Percentiles rank a stretch among this genome's conserved stretches.
Conservation (phyloP, 2,113 vertebrate genomes). For the Trematocara marginatum region DNA sequence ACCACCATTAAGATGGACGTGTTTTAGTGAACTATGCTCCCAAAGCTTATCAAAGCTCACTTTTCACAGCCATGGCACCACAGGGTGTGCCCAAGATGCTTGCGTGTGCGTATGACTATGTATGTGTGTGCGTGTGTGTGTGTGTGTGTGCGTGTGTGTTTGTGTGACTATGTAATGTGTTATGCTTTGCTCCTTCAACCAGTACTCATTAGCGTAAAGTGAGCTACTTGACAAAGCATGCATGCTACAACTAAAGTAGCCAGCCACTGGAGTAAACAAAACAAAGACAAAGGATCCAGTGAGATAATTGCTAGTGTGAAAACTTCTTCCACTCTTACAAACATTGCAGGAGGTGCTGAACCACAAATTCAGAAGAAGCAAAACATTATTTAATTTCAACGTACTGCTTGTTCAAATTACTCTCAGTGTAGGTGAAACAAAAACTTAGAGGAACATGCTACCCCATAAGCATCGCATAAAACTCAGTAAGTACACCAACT, state of each 20-base stretch:
- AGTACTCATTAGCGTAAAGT: conserved; percentile 45
- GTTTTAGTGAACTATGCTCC: conserved; percentile 39
- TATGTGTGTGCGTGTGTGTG: background rate
- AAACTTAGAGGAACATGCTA: background rate
- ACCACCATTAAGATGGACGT: conserved; percentile 63
- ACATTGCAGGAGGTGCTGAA: conserved; percentile 3
- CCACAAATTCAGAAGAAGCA: background rate
- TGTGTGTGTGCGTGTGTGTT: conserved; percentile 6
- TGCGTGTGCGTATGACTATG: conserved; percentile 15
- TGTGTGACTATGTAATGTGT: conserved; percentile 34
- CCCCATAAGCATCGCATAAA: conserved; percentile 1
- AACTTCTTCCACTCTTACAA: background rate
- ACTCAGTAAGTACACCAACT: background rate
- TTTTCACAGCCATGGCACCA: conserved; percentile 65
- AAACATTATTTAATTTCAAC: background rate
- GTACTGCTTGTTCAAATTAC: background rate
- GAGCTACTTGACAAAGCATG: conserved; percentile 55
- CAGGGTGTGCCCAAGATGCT: conserved; percentile 44
- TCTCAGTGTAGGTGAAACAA: background rate
- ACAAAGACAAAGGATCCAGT: background rate
- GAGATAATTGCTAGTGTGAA: background rate
- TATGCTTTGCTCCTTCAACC: conserved; percentile 54
- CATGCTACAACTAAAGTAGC: conserved; percentile 50
- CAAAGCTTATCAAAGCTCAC: conserved; percentile 46
- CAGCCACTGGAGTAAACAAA: background rate